Evolutionary conservation across 2,888 invertebrate genomes (phyloP), one percentile per base, ranked within the genome.

Genomic region (Drosophila longiperda): DNA sequence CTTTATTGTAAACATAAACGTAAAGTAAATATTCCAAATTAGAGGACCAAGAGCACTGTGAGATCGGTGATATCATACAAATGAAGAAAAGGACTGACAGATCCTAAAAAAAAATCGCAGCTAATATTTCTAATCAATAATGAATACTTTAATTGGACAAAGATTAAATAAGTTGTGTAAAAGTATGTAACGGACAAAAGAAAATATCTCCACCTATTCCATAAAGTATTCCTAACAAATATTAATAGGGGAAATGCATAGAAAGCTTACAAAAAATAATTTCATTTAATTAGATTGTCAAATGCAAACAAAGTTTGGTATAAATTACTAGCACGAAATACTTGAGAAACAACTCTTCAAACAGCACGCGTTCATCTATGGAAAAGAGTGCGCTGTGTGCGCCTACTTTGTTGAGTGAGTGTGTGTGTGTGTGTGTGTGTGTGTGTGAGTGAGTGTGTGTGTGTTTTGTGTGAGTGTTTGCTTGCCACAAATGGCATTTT

Each of bases 401-500:
- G 58, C 17, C 4, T 23, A 11, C 29, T 40, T 60, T 50, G n/a
- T 29, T 34, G 26, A 17, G 17, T 32, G 36, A 60, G 33, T 66
- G 42, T 36, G 3, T 48, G 34, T 23, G 26, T 26, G 49, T 32
- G 6, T 32, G 32, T 36, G 12, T 40, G 38, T 17, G 49, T 50
- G 42, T 3, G 3, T 26, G 53, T 33, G 34, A 45, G 62, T 20
- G 34, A 32, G 11, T 20, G 23, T 38, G 23, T 38, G 26, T 26
- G 26, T 26, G 1, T 2, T 45, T 15, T 58, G 20, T 59, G 34
- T 59, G 38, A 64, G 29, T 53, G 33, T 52, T 23, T 59, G 72
- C 60, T 58, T 50, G 62, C 66, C 54, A 66, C 67, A 83, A 89
- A 90, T 87, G 89, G 87, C 84, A 87, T 88, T 87, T 87, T 88